A percentile compares a stretch with the other conserved stretches of the same genome.
These are phyloP conservation scores for Eubucco bourcierii DNA, from an alignment of 2,113 vertebrate species.

Conservation along the genomic window DNA sequence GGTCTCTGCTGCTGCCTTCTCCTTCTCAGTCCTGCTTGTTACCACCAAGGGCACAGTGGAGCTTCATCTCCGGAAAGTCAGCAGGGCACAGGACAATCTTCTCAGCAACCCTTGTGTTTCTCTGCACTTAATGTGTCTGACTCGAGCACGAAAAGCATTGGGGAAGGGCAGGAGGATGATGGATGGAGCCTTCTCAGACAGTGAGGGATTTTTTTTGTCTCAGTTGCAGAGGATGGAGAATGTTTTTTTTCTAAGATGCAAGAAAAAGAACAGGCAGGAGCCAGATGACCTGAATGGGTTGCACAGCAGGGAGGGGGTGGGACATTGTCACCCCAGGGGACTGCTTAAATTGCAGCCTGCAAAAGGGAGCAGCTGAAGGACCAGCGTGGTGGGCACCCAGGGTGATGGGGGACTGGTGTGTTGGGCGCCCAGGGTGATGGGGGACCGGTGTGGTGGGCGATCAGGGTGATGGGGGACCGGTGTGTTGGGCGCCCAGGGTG, in stretches of 20 bases:
- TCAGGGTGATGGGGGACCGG: too few relatives aligned
- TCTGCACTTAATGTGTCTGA: neutral
- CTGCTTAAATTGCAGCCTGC: neutral
- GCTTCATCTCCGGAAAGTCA: neutral
- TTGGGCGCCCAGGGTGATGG: neutral
- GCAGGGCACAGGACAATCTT: neutral
- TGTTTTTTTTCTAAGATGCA: neutral
- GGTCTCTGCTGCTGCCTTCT: neutral
- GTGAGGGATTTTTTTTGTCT: slow-evolving; percentile 33
- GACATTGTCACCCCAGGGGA: neutral
- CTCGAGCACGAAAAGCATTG: slow-evolving; percentile 23
- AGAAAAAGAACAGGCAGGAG: neutral
- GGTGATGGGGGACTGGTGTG: neutral
- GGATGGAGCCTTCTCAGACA: slow-evolving; percentile 23
- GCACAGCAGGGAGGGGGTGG: too few relatives aligned
- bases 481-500: neutral
- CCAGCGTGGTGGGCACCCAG: neutral
- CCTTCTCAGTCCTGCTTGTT: neutral
- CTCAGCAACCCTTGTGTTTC: neutral
- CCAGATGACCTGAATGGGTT: neutral
- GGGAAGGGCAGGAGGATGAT: slow-evolving; percentile 44
- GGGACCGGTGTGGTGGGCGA: neutral
- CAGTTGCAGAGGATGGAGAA: neutral
- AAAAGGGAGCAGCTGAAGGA: neutral
- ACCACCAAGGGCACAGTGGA: rapidly evolving